phyloP scores from a whole-genome alignment of 2,113 vertebrate species.

The Chamaea fasciata region DNA sequence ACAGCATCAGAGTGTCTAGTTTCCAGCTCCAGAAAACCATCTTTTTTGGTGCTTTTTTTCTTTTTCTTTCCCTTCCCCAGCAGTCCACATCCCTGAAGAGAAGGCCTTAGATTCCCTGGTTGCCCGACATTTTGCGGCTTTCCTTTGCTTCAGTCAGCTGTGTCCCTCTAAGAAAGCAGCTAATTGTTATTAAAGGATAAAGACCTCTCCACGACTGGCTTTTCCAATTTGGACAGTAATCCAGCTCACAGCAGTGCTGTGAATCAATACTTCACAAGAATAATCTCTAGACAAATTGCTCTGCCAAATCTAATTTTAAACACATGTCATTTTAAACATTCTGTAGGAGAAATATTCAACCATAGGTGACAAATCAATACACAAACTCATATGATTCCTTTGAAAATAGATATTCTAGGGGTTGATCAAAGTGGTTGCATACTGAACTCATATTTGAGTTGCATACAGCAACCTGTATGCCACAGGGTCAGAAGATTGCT shows the following conservation, averaged over 20 bases:
- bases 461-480: neutral
- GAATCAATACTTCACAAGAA: constrained; percentile 68
- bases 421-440: neutral
- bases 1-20: neutral
- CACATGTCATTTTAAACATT: constrained; percentile 52
- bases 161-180: constrained; percentile 75
- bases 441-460: neutral
- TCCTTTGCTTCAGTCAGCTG: constrained; percentile 55
- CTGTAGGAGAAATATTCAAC: constrained; percentile 39
- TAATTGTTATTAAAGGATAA: constrained; percentile 90
- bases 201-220: constrained; percentile 82
- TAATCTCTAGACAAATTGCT: constrained; percentile 59
- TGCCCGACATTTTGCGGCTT: constrained; percentile 43
- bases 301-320: constrained; percentile 68
- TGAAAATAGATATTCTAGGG: neutral
- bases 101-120: constrained; percentile 2
- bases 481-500: neutral
- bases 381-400: neutral
- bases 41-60: constrained; percentile 11
- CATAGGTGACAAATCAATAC: constrained; percentile 48
- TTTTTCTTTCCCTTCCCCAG: neutral
- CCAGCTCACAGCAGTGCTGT: constrained; percentile 78
- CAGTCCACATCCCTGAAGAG: constrained; percentile 34
- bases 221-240: constrained; percentile 84
- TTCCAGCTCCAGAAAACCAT: constrained; percentile 58